Base-by-base conservation (phyloP, 2,888 invertebrate species). In the Erebia ligea region DNA sequence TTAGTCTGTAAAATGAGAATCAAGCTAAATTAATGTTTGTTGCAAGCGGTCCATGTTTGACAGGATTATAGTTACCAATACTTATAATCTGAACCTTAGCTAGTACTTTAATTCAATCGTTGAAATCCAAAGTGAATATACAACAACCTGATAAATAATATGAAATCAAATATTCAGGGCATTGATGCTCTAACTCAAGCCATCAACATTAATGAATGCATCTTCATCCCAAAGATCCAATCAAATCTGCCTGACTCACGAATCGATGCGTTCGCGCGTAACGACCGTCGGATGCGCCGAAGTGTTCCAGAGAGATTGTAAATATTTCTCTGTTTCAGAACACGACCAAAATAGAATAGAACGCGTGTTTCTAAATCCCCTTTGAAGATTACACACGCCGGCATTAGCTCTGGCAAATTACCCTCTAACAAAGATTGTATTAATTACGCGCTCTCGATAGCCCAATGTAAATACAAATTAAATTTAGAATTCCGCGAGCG, bases 361-460 rank as follows among this genome's bases (percentile, higher is more conserved):
- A 92, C 92, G 92, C 91, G 89, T 92, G 93, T 93, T 92, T 88
- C 92, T 91, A 92, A 92, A 92, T 92, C 92, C 88, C 89, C 93
- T 93, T 93, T 93, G 93, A 93, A 93, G 93, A 93, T 93, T 93
- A 92, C 89, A 91, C 91, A 91, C 86, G 88, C 92, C 85, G 85
- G 91, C 89, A 92, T 92, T 92, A 92, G 92, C 90, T 91, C 93
- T 93, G 92, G 93, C 93, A 92, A 93, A 93, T 93, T 93, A 93
- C 91, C 88, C 90, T 91, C 90, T 91, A 91, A 92, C 92, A 92
- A 92, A 92, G 93, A 93, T 93, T 92, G 93, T 92, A 93, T 93
- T 93, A 93, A 93, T 93, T 93, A 93, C 92, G 88, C 88, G 91
- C 84, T 91, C 92, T 86, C 91, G 88, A 92, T 92, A 89, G 90